Base-by-base conservation (phyloP, 2,113 vertebrate genomes). In the Cottus gobio region DNA sequence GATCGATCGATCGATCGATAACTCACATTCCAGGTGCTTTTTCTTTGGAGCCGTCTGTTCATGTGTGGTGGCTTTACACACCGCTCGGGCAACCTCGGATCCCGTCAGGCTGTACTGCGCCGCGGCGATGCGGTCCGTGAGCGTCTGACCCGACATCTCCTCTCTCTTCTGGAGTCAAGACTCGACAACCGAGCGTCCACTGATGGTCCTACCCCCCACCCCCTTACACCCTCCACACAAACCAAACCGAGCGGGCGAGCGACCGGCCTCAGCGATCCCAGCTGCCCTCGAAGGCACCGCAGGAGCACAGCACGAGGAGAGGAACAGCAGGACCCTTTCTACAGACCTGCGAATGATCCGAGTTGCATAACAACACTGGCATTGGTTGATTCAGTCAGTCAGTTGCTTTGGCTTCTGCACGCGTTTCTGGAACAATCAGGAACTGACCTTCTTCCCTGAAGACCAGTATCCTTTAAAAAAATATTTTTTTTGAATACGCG, bases 21-120 rank as follows among this genome's bases (percentile, higher is more conserved):
- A 96, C 98, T 99, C 95, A 99, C 98, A 99, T 94, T 99, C 98
- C 94, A 99, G 95, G 97, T 99, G 98, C 85, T 99, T 99, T 58
- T 99, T 99, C 96, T 99, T 99, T 80, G 98, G 98, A 71, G 96
- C 96, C 89, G 98, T 99, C 93, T 98, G 97, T 90, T 99, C 98
- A 80, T 99, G 98, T 75, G 98, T 99, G 94, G 97, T 99, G 84
- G 98, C 95, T 92, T 99, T 99, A 94, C 98, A 99, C 89, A 99
- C 97, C 4, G 97, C 98, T 71, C 97, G 96, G 77, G 96, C 95
- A 70, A 99, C 97, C 82, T 98, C 98, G 3, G 98, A 99, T 74
- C 98, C 98, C 31, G 98, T 99, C 92, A 99, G 96, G 89, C 94
- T 97, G 96, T 99, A 99, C 95, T 99, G 98, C 84, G 98, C 98